phyloP scores from a whole-genome alignment of 2,797 vertebrate species.

The Lagodon rhomboides region DNA sequence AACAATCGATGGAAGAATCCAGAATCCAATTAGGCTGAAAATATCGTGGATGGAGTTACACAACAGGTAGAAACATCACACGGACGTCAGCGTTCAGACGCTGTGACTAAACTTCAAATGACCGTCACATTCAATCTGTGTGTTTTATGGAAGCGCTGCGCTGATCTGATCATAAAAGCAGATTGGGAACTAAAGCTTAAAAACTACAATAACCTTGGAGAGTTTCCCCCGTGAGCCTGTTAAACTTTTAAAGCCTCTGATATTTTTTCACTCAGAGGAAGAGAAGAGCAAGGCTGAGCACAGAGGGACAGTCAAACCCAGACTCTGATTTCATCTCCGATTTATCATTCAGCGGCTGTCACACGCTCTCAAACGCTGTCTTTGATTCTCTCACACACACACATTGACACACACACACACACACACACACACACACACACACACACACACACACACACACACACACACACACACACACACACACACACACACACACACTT shows the following conservation, averaged over 20 bases:
- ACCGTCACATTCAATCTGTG: not conserved
- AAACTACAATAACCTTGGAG: conserved; percentile 36
- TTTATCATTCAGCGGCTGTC: conserved; percentile 35
- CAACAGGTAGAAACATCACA: conserved; percentile 24
- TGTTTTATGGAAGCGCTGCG: not conserved
- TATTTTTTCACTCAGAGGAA: conserved; percentile 42
- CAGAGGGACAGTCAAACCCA: conserved; percentile 45
- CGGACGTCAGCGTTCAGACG: not conserved
- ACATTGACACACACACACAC: not conserved
- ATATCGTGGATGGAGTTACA: conserved; percentile 19
- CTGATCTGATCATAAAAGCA: conserved; percentile 24
- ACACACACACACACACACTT: not conserved
- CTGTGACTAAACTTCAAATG: conserved; percentile 19
- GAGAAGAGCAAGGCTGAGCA: conserved; percentile 9
- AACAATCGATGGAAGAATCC: conserved; percentile 42
- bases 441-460: not conserved
- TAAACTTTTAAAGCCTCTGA: conserved; percentile 51
- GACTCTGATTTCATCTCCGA: conserved; percentile 47
- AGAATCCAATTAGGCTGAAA: conserved; percentile 20
- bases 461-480: not conserved
- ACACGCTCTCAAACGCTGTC: not conserved
- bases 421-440: not conserved
- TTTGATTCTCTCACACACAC: conserved; percentile 1
- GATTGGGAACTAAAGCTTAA: conserved; percentile 22
- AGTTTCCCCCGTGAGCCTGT: conserved; percentile 35